Evolutionary conservation across 2,888 invertebrate genomes (phyloP), one percentile per base, ranked within the genome.

Genomic region (Eristalinus aeneus): DNA sequence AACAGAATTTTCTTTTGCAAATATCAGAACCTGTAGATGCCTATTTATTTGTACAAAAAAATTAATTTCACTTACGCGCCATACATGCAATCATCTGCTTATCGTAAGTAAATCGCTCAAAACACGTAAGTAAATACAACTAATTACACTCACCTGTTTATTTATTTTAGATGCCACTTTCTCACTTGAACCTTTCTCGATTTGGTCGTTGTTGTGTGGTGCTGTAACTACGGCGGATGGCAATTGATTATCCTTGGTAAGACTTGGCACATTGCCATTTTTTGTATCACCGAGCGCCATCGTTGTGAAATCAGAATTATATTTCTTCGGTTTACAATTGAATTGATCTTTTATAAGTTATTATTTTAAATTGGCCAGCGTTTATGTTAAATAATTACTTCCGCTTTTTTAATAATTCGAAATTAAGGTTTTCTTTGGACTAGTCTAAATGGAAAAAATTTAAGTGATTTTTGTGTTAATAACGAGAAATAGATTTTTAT

Each of bases 241-340:
- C 27, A 86, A 60, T 60, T 88, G 86, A 73, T 75, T 88, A 82
- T 76, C 88, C 61, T 88, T 89, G 53, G 85, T 53, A 27, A 88
- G 39, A 31, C 74, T 84, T 81, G 89, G 82, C 78, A 89, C 89
- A 67, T 88, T 89, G 73, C 89, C 90, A 87, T 89, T 90, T 77
- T 90, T 88, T 73, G 88, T 88, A 64, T 91, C 90, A 71, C 89
- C 90, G 65, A 90, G 88, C 77, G 90, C 90, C 91, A 91, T 91
- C 76, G 76, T 88, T 16, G 27, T 20, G 32, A 56, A 58, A 27
- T 16, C 46, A 46, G 8, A 46, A 16, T 16, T 46, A 39, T 12
- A 39, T 39, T 27, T n/a, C 5, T 16, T 39, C n/a, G 2, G 36
- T 39, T 16, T 39, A n/a, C n/a, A n/a, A 5, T 39, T 39, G 27